Conservation (phyloP, 2,888 invertebrate genomes). For the Thymelicus acteon region DNA sequence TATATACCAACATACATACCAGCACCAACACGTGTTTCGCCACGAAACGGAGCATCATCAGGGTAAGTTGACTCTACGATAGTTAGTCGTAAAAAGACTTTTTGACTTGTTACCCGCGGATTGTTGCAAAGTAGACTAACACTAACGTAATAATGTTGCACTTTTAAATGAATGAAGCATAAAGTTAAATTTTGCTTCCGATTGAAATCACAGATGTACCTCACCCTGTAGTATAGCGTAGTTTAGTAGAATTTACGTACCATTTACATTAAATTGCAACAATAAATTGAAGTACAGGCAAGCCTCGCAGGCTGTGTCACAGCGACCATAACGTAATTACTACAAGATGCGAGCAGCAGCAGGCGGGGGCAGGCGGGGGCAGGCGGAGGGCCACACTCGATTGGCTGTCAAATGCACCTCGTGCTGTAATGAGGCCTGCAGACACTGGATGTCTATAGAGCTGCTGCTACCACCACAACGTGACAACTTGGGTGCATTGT, state of each 20-base stretch:
- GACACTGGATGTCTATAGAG: neutral
- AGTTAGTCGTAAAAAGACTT: too few species aligned
- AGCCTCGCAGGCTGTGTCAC: neutral
- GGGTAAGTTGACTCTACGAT: too few species aligned
- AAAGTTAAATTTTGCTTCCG: neutral
- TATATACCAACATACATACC: too few species aligned
- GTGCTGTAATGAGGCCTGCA: neutral
- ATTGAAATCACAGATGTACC: neutral
- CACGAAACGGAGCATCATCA: too few species aligned
- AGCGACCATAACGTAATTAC: constrained; percentile 1
- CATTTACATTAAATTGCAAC: neutral
- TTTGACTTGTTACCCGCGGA: too few species aligned
- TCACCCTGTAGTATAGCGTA: too few species aligned
- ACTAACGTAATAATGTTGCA: too few species aligned
- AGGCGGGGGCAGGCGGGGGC: too few species aligned
- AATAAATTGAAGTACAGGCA: neutral
- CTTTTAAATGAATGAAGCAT: too few species aligned
- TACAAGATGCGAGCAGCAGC: neutral
- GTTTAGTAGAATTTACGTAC: neutral
- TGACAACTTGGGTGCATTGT: too few species aligned
- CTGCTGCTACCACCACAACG: neutral
- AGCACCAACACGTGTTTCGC: too few species aligned
- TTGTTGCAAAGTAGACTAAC: too few species aligned
- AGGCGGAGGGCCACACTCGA: neutral
- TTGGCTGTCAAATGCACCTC: neutral